These are phyloP conservation scores for Grammomys dolichurus DNA, from an alignment of 2,113 vertebrate genomes.

Conservation along the genomic window DNA sequence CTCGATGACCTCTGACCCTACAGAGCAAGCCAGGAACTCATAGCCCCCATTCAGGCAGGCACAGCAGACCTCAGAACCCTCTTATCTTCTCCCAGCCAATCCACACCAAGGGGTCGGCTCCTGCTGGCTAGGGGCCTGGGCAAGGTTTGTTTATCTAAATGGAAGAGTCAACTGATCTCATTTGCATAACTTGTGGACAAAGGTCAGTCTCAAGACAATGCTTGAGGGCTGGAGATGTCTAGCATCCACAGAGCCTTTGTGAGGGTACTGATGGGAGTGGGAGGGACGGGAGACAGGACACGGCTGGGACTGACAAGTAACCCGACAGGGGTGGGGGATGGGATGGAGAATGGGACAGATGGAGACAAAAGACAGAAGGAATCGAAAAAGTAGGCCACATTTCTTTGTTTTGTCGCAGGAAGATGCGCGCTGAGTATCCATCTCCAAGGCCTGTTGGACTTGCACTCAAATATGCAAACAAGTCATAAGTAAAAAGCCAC, in stretches of 20 bases:
- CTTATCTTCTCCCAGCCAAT: neutral
- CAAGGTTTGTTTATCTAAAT: neutral
- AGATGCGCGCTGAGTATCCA: neutral
- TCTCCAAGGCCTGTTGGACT: neutral
- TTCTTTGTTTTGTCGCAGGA: neutral
- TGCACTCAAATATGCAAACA: neutral
- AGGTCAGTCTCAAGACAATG: neutral
- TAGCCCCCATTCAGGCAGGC: neutral
- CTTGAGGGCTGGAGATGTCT: neutral
- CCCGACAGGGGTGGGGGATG: no score
- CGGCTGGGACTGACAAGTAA: neutral
- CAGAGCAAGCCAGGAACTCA: neutral
- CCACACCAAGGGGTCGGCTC: no score
- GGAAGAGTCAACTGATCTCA: neutral
- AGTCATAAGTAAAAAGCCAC: neutral
- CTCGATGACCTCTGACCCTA: neutral
- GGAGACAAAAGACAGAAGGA: neutral
- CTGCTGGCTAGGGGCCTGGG: neutral
- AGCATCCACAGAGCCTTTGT: neutral
- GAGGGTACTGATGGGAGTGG: neutral
- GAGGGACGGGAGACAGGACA: no score
- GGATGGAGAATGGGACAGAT: neutral
- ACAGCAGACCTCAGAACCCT: neutral
- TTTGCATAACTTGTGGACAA: neutral
- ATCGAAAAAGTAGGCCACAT: neutral